Base-by-base conservation (phyloP, 2,113 vertebrate genomes). In the Gallinago undulata region DNA sequence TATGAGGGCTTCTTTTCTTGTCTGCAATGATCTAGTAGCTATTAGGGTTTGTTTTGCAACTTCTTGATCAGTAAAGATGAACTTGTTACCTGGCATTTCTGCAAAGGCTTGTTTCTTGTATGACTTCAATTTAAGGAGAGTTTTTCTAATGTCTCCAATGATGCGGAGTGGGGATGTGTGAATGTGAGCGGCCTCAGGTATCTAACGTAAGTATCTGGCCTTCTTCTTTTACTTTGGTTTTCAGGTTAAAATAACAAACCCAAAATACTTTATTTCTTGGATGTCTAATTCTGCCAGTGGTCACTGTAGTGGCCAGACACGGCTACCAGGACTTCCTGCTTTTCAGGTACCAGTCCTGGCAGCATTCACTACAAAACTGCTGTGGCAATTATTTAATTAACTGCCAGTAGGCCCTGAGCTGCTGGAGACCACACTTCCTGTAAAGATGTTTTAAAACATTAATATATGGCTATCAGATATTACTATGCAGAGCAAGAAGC, bases 131-230 rank as follows among this genome's bases (percentile, higher is more conserved):
- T 86, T 64, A 80, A 66, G 9, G 68, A 23, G 28, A 50, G 13
- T 37, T 12, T 60, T 63, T 62, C 48, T 90, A 19, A 19, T 60
- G 13, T 39, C 33, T 86, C 27, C 23, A 51, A 3, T 1, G 3
- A 48, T 47, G 23, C 16, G 50, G 30, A 45, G 51, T 59, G 60
- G 25, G 25, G 50, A 89, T 69, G 21, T 0, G 1, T 8, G 7
- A 72, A 60, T 59, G 28, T 21, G 39, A 43, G 16, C 1, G 0
- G 79, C n/a, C 13, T 68, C 2, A 1, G 24, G 6, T 64, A 66
- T 43, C 27, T 45, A 57, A 47, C 13, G 18, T 70, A 72, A 67
- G 17, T 31, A 74, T 16, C 28, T 55, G 43, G 7, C 35, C 73
- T 73, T 30, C 9, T 76, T 69, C 86, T 67, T 63, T 13, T 10